Base-by-base conservation (phyloP, 2,888 invertebrate species). In the Acanthococcus lagerstroemiae region DNA sequence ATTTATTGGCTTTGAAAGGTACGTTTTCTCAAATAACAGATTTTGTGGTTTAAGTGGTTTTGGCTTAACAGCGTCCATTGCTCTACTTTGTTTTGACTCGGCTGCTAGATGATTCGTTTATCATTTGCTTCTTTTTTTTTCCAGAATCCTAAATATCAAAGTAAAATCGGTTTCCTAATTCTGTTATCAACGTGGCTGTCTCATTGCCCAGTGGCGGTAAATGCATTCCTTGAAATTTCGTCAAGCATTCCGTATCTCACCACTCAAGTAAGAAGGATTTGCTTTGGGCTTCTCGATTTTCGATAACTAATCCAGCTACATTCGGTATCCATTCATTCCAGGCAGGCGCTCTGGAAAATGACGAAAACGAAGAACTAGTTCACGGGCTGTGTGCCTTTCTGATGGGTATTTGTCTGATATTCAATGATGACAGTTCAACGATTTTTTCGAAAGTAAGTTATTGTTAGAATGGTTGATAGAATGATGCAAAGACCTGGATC, bases 371-470 rank as follows among this genome's bases (percentile, higher is more conserved):
- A 75, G 85, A 84, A 73, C 79, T 96, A 24, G 81, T 95, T 45
- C 88, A 90, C 74, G 93, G 93, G 2, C 80, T 95, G 70, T 88
- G 90, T 74, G 94, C 97, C 1, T 91, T 96, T 75, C 80, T 96
- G 2, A 85, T 99, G 74, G 96, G 95, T 0, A 81, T 96, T 63
- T 94, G 95, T 76, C 84, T 96, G 24, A 84, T 88, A 73, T 93
- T 88, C 76, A 95, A 93, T 73, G 90, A 93, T 70, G 87, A 91
- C 72, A 83, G 86, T 0, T 84, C 88, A 7, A 79, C 83, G 15
- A 84, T 83, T 70, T 90, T 88, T 72, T 84, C 86, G 0, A 86
- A 87, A 74, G 80, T 79, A 74, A 69, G 65, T 48, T 45, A 25
- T 25, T 66, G 45, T 65, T 30, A 22, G n/a, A 15, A 19, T 2